Evolutionary conservation across 2,888 invertebrate species (phyloP).

Genomic region (Idaea dimidiata): DNA sequence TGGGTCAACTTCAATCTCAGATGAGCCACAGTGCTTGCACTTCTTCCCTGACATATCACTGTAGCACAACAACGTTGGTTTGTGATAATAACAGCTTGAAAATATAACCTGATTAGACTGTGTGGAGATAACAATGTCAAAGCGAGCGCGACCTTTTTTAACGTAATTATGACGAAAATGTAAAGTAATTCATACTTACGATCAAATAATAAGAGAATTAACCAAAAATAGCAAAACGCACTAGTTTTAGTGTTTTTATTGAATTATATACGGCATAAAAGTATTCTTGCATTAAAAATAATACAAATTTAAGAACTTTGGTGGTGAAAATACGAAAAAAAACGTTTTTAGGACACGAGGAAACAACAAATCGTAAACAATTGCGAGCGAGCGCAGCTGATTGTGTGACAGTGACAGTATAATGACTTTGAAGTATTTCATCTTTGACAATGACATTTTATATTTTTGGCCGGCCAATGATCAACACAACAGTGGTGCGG

Average conservation of each 20-base stretch:
- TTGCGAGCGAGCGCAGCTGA: background rate
- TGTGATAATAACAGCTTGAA: background rate
- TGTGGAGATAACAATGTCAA: too few species aligned
- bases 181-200: background rate
- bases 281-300: background rate
- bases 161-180: background rate
- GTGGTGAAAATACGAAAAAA: background rate
- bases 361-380: background rate
- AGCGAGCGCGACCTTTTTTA: background rate
- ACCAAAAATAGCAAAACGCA: background rate
- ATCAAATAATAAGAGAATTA: background rate
- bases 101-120: background rate
- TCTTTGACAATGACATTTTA: background rate
- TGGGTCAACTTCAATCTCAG: slow-evolving; percentile 96
- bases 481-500: too few species aligned
- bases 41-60: slow-evolving; percentile 83
- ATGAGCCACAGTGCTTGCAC: slow-evolving; percentile 92
- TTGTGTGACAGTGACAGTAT: background rate
- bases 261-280: background rate
- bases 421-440: background rate
- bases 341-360: background rate
- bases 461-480: background rate
- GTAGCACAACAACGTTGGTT: background rate
- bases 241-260: background rate
- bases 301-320: background rate